Conservation (phyloP, 2,888 invertebrate species). For the Chloromyia formosa region DNA sequence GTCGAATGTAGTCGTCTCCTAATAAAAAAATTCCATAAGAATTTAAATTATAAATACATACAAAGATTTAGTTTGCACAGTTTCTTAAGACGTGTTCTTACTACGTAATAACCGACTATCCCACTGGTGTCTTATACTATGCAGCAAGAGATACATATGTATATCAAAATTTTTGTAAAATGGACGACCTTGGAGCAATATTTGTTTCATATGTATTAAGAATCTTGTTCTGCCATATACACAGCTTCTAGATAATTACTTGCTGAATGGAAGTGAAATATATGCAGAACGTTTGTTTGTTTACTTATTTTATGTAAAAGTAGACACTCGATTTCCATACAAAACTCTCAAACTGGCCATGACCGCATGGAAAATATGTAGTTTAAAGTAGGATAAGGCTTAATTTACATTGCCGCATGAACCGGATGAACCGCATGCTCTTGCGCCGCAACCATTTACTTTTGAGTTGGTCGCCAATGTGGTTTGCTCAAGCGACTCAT, state of each 20-base stretch:
- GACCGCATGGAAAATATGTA: no score
- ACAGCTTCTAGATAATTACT: neutral
- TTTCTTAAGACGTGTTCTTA: neutral
- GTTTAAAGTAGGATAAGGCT: no score
- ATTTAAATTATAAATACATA: slow-evolving; percentile 36
- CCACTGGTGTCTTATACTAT: neutral
- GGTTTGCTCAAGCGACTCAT: no score
- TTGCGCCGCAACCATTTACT: no score
- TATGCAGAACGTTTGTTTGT: no score
- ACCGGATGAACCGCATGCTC: no score
- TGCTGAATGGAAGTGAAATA: slow-evolving; percentile 4
- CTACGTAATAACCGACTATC: neutral
- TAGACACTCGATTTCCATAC: no score
- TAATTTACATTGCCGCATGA: no score
- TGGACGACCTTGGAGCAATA: neutral
- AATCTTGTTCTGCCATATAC: neutral
- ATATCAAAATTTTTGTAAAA: neutral
- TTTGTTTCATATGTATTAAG: neutral
- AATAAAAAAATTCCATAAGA: neutral
- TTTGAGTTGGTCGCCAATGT: no score
- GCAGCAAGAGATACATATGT: neutral
- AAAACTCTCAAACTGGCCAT: no score
- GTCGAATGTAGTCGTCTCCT: no score
- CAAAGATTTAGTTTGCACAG: neutral
- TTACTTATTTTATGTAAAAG: no score